Base-by-base conservation (phyloP, 1,140 invertebrate species). In the Trichonephila clavipes region DNA sequence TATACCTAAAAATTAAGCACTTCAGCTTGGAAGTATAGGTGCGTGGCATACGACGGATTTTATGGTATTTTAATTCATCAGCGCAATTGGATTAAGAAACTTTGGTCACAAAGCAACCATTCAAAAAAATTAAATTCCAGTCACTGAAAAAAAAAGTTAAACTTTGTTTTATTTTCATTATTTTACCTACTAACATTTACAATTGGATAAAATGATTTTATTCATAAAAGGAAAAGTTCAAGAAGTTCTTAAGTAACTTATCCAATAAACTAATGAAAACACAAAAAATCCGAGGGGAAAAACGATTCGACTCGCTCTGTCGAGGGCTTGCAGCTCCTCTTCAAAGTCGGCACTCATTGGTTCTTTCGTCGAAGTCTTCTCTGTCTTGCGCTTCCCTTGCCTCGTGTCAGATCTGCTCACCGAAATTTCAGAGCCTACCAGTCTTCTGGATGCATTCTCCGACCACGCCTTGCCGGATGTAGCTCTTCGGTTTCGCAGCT, bases 231-330 rank as follows among this genome's bases (percentile, higher is more conserved):
- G 2, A 34, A 34, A 34, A 34, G 34, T 66, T 69, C 64, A 24
- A 69, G 64, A 69, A 2, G 21, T 34, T 4, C 0, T 40, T 34
- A 77, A 77, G 18, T 77, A 77, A 19, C 24, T 77, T 62, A 83
- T 58, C 90, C 90, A 91, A 28, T 91, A 91, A n/a, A 44, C 58
- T 24, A 83, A 0, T 18, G 77, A 91, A 91, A 91, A 91, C 18
- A 83, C 4, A 7, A 91, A 2, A 44, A 91, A 91, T 19, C 58
- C n/a, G 28, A 64, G 16, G 12, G 90, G 77, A 51, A 91, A 91
- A 16, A 91, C n/a, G 12, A 91, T 4, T n/a, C 77, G 51, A 40
- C 77, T 58, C 0, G 69, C 44, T 64, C 83, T 83, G 51, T 91
- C 90, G 2, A 91, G 34, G 16, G 8, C n/a, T 18, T 91, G 90